These are phyloP conservation scores for Philonicus albiceps DNA, from an alignment of 2,888 invertebrate species.

Conservation along the genomic window DNA sequence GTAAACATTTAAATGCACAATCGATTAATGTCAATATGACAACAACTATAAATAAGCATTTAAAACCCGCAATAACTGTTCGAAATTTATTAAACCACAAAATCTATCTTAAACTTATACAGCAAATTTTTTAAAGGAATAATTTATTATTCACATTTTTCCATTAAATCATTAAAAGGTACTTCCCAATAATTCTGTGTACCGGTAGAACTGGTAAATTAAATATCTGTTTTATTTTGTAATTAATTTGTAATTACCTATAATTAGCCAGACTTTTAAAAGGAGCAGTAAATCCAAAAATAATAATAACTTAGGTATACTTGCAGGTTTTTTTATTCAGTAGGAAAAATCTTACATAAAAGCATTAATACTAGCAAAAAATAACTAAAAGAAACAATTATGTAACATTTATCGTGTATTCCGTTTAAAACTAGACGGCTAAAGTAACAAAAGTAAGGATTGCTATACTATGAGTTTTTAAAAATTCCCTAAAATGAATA, in stretches of 20 bases:
- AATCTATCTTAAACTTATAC: background rate
- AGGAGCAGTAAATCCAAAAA: background rate
- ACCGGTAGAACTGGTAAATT: background rate
- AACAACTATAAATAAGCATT: background rate
- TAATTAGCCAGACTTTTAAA: no score
- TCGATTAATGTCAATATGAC: background rate
- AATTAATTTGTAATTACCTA: no score
- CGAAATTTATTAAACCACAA: background rate
- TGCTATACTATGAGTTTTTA: no score
- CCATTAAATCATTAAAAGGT: background rate
- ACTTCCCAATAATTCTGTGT: background rate
- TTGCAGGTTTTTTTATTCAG: background rate
- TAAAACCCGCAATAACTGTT: background rate
- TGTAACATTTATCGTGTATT: no score
- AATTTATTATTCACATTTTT: background rate
- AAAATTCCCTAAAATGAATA: no score
- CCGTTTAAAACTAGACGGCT: no score
- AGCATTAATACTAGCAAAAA: no score
- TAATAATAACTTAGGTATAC: background rate
- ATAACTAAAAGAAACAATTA: no score
- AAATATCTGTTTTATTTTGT: background rate
- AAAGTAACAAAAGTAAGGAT: no score
- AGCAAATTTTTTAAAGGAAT: background rate
- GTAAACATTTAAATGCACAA: background rate
- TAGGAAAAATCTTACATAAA: background rate